These are phyloP conservation scores for Cydia pomonella DNA, from an alignment of 1,140 invertebrate genomes.

Conservation along the genomic window DNA sequence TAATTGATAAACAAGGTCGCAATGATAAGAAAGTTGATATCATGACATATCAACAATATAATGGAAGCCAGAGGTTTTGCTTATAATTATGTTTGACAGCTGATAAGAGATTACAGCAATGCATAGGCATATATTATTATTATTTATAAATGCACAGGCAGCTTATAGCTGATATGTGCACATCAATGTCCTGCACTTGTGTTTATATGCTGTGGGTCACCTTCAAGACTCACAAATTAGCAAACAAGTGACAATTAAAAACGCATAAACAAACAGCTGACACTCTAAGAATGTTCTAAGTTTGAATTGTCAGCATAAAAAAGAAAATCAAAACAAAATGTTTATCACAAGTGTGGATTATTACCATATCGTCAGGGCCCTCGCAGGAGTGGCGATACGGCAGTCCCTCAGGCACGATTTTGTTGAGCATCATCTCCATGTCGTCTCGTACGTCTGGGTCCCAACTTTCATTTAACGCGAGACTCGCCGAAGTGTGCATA, in stretches of 20 bases:
- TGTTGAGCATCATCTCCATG: constrained; percentile 99
- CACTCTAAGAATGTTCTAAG: neutral
- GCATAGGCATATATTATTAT: neutral
- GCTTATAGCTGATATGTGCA: too few relatives aligned
- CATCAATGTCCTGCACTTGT: too few relatives aligned
- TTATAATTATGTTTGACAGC: constrained; percentile 5
- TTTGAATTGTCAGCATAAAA: constrained; percentile 7
- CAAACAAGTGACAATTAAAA: constrained; percentile 24
- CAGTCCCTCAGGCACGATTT: constrained; percentile 98
- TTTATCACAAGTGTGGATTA: constrained; percentile 44
- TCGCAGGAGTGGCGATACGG: constrained; percentile 98
- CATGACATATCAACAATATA: neutral
- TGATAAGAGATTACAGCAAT: constrained; percentile 28
- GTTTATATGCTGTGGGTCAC: neutral
- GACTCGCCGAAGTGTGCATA: constrained; percentile 97
- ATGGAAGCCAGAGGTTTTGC: neutral
- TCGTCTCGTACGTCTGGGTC: constrained; percentile 98
- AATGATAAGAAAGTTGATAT: neutral
- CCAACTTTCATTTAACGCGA: constrained; percentile 98
- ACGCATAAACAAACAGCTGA: constrained; percentile 23
- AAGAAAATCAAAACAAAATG: neutral
- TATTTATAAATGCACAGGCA: too few relatives aligned
- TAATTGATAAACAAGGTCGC: neutral
- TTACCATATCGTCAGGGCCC: constrained; percentile 99
- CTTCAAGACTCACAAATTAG: constrained; percentile 23